A percentile compares a stretch with the other conserved stretches of the same genome.
phyloP scores from a whole-genome alignment of 2,797 vertebrate species.

The Thaleichthys pacificus region DNA sequence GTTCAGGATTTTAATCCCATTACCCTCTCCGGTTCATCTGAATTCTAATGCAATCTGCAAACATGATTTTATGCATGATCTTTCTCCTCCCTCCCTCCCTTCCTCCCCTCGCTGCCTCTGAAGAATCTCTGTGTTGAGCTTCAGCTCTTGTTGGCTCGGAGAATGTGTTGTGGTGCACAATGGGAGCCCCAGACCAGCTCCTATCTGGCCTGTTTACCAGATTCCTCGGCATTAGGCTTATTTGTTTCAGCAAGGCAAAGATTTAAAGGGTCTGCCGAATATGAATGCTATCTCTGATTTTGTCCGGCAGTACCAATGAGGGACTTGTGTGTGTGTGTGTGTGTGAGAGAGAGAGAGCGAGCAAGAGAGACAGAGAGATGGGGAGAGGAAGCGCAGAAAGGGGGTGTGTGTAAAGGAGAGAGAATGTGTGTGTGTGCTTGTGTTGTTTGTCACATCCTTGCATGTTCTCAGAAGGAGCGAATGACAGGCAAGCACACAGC shows the following conservation, averaged over 20 bases:
- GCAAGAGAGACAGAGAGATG: background rate
- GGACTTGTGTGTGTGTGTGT: constrained; percentile 37
- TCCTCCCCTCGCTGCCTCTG: constrained; percentile 58
- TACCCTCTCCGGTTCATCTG: constrained; percentile 79
- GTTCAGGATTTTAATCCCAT: constrained; percentile 81
- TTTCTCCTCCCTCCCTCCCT: constrained; percentile 67
- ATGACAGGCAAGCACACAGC: constrained; percentile 86
- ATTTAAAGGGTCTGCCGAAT: constrained; percentile 17
- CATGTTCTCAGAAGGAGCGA: constrained; percentile 84
- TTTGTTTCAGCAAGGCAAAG: constrained; percentile 59
- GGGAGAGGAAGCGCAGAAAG: background rate
- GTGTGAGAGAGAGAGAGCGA: constrained; percentile 42
- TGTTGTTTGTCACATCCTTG: constrained; percentile 81
- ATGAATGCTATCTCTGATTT: constrained; percentile 21
- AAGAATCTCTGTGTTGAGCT: constrained; percentile 74
- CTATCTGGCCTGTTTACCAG: constrained; percentile 73
- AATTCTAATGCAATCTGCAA: constrained; percentile 84
- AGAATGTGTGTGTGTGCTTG: constrained; percentile 56
- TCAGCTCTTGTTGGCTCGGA: constrained; percentile 75
- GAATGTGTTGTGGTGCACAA: constrained; percentile 73
- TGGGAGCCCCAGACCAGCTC: constrained; percentile 71
- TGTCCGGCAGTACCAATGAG: constrained; percentile 31
- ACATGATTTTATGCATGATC: constrained; percentile 86
- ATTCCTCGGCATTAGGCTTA: constrained; percentile 74
- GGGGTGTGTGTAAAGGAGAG: background rate